Conservation (phyloP, 2,888 invertebrate genomes). For the Aelia acuminata region DNA sequence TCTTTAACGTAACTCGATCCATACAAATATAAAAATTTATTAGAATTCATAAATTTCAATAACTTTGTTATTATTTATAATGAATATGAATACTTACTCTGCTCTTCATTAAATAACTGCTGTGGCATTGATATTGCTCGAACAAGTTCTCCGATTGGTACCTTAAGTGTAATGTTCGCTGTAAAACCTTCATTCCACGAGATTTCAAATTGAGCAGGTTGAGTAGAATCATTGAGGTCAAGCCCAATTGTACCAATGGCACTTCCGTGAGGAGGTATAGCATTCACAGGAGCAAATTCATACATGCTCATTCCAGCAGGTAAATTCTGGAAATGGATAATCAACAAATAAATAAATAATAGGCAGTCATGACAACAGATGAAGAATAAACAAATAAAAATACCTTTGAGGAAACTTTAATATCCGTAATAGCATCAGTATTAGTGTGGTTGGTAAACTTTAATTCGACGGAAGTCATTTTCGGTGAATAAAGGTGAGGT, state of each 20-base stretch:
- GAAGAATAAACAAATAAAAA: slow-evolving; percentile 60
- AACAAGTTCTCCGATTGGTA: slow-evolving; percentile 90
- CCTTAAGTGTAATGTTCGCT: slow-evolving; percentile 74
- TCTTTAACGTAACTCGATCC: neutral
- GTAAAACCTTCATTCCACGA: slow-evolving; percentile 71
- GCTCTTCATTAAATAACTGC: slow-evolving; percentile 79
- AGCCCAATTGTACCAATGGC: slow-evolving; percentile 82
- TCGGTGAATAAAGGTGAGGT: slow-evolving; percentile 85
- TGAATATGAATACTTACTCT: slow-evolving; percentile 70
- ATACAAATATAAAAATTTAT: slow-evolving; percentile 45
- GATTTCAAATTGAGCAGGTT: slow-evolving; percentile 87
- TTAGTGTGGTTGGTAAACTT: slow-evolving; percentile 81
- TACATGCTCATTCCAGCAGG: slow-evolving; percentile 81
- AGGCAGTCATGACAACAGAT: neutral
- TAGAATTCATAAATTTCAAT: neutral
- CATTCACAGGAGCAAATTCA: slow-evolving; percentile 80
- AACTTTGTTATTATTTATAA: slow-evolving; percentile 22
- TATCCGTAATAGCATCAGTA: slow-evolving; percentile 75
- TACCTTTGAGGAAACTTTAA: slow-evolving; percentile 83
- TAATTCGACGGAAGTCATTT: slow-evolving; percentile 87
- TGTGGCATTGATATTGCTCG: slow-evolving; percentile 84
- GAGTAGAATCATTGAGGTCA: slow-evolving; percentile 94
- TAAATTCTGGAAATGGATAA: slow-evolving; percentile 71
- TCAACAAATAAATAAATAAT: too few relatives aligned
- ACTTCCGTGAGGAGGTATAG: slow-evolving; percentile 77